A percentile compares a stretch with the other conserved stretches of the same genome.
phyloP scores from a whole-genome alignment of 2,888 invertebrate genomes.

The Atrina japonica region DNA sequence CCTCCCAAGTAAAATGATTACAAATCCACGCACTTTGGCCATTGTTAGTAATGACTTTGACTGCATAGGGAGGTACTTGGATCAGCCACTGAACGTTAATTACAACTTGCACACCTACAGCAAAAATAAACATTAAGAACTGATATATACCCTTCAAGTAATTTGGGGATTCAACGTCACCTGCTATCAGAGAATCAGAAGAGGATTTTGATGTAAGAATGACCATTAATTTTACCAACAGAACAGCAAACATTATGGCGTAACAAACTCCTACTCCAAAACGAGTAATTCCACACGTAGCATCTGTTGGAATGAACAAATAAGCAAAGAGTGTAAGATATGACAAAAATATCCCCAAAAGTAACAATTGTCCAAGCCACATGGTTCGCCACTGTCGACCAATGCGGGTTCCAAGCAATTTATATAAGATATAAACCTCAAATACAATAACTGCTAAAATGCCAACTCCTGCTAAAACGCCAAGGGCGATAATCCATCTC shows the following conservation, averaged over 20 bases:
- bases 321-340: constrained; percentile 81
- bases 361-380: constrained; percentile 81
- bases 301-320: constrained; percentile 78
- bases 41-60: constrained; percentile 66
- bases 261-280: constrained; percentile 82
- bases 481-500: constrained; percentile 92
- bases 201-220: constrained; percentile 93
- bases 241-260: constrained; percentile 92
- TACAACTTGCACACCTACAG: constrained; percentile 88
- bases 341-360: constrained; percentile 81
- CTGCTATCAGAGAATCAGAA: constrained; percentile 61
- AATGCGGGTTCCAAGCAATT: constrained; percentile 86
- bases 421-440: constrained; percentile 92
- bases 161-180: constrained; percentile 83
- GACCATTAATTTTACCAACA: constrained; percentile 96
- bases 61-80: constrained; percentile 77
- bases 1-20: constrained; percentile 74
- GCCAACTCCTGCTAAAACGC: constrained; percentile 91
- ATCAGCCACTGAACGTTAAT: constrained; percentile 80
- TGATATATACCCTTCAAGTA: constrained; percentile 96
- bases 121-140: constrained; percentile 91
- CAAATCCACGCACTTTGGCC: constrained; percentile 76
- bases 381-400: constrained; percentile 75
- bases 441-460: constrained; percentile 93
- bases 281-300: constrained; percentile 81